Conservation (phyloP, 1,140 invertebrate genomes). For the Papilio polyxenes region DNA sequence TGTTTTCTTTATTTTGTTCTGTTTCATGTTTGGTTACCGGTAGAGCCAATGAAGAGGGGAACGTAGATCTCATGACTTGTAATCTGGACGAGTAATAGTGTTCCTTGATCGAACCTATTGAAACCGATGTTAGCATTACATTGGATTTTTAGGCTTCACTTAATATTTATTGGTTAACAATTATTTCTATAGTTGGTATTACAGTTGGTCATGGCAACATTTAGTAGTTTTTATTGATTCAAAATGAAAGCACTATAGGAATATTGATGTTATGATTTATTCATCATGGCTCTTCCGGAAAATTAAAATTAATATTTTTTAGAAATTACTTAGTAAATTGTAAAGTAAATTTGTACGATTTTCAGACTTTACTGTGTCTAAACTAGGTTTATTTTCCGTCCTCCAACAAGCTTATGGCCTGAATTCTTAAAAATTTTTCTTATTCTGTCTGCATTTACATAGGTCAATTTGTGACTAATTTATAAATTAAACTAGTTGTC, state of each 20-base stretch:
- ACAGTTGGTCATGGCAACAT: background rate
- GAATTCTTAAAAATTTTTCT: background rate
- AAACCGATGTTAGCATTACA: background rate
- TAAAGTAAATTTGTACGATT: background rate
- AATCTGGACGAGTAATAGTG: background rate
- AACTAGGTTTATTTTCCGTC: background rate
- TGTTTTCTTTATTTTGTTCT: slow-evolving; percentile 6
- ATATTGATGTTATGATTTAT: background rate
- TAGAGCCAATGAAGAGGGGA: background rate
- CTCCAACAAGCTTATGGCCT: background rate
- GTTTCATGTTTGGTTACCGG: background rate
- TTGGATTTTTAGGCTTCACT: background rate
- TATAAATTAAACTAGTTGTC: background rate
- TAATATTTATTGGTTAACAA: background rate
- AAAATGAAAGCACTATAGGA: too few species aligned
- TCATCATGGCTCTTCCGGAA: background rate
- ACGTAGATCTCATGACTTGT: background rate
- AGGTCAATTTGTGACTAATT: background rate
- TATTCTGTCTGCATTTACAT: slow-evolving; percentile 11
- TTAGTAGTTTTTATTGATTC: background rate
- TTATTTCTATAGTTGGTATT: background rate
- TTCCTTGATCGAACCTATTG: background rate
- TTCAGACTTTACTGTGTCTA: background rate
- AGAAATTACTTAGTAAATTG: background rate
- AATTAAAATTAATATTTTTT: too few species aligned